A percentile compares a stretch with the other conserved stretches of the same genome.
Evolutionary conservation across 1,140 invertebrate genomes (phyloP).

Genomic region (Zaprionus capensis): DNA sequence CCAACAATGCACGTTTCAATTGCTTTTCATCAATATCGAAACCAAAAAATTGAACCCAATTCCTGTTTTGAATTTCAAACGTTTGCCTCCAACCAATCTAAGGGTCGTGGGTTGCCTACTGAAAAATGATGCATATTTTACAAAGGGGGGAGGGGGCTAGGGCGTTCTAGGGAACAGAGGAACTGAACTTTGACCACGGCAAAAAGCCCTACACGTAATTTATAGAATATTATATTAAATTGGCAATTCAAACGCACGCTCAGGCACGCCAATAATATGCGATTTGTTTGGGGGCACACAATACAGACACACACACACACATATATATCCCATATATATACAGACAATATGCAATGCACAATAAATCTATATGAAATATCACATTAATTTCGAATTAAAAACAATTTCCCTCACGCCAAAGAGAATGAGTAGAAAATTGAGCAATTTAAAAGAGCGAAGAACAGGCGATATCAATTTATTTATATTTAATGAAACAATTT

Average conservation of each 20-base stretch:
- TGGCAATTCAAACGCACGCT: constrained; percentile 16
- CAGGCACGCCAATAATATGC: constrained; percentile 10
- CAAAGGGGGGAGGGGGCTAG: neutral
- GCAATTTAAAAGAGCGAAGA: constrained; percentile 34
- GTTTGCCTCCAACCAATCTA: constrained; percentile 12
- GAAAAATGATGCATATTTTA: constrained; percentile 41
- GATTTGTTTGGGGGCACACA: constrained; percentile 3
- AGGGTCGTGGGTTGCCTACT: constrained; percentile 9
- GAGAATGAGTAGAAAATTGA: constrained; percentile 22
- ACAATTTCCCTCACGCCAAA: neutral
- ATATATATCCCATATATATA: constrained; percentile 1
- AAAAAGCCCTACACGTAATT: constrained; percentile 33
- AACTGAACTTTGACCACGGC: constrained; percentile 15
- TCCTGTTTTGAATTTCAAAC: constrained; percentile 59
- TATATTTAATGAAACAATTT: constrained; percentile 52
- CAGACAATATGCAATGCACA: neutral
- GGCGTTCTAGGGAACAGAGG: neutral
- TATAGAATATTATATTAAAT: constrained; percentile 34
- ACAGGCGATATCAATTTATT: constrained; percentile 54
- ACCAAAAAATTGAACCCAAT: constrained; percentile 18
- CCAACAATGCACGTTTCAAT: constrained; percentile 27
- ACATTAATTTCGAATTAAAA: constrained; percentile 41
- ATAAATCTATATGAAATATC: constrained; percentile 32
- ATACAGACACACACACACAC: neutral
- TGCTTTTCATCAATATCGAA: constrained; percentile 42